Percentiles rank a stretch among this genome's conserved stretches.
Conservation (phyloP, 1,140 invertebrate genomes). For the Rhopalosiphum maidis region DNA sequence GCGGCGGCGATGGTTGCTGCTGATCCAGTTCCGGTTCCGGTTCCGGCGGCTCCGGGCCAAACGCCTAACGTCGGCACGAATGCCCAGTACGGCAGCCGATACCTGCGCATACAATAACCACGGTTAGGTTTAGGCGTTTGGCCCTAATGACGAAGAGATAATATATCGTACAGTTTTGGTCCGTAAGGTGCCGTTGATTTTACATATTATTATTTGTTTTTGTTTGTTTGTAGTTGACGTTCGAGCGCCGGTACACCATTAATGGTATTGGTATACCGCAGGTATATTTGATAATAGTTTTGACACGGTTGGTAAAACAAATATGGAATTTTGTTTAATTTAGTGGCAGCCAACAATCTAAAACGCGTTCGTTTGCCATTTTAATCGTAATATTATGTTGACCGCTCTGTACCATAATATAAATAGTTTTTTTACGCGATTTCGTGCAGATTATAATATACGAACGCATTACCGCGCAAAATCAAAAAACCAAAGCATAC, state of each 20-base stretch:
- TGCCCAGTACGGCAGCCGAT: slow-evolving; percentile 52
- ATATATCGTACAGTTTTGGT: neutral
- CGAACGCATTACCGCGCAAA: neutral
- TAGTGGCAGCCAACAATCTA: no score
- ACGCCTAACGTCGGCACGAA: slow-evolving; percentile 49
- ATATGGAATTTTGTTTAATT: neutral
- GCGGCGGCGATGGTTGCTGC: neutral
- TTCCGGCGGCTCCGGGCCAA: slow-evolving; percentile 1
- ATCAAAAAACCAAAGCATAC: neutral
- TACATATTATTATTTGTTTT: neutral
- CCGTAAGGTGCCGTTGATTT: neutral
- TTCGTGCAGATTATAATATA: neutral
- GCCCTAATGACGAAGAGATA: neutral
- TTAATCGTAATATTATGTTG: neutral
- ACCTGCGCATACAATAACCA: slow-evolving; percentile 56
- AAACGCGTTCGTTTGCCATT: neutral
- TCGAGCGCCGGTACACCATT: neutral
- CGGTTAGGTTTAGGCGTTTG: slow-evolving; percentile 51
- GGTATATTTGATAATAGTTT: neutral
- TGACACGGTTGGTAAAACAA: no score
- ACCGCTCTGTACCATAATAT: no score
- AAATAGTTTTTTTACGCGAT: neutral
- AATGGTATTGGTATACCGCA: neutral
- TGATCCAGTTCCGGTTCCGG: neutral
- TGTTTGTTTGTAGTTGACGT: neutral